These are phyloP conservation scores for Alethe castanea DNA, from an alignment of 2,113 vertebrate species.

Conservation along the genomic window DNA sequence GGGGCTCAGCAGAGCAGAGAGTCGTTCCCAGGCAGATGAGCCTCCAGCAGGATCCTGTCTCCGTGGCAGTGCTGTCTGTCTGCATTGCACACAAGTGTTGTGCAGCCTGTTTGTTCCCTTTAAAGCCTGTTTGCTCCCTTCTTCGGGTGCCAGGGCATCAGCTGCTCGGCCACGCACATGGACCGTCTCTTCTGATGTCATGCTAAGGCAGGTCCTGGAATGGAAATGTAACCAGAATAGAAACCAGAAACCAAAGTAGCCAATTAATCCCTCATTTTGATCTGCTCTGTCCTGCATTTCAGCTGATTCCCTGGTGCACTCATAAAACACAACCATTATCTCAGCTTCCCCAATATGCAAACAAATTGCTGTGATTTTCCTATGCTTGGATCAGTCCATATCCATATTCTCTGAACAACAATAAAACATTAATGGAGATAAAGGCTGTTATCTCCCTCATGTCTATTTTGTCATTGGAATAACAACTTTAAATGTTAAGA, in stretches of 20 bases:
- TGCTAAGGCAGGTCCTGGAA: neutral
- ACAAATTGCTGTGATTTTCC: constrained; percentile 62
- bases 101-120: neutral
- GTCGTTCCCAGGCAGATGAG: fast-evolving
- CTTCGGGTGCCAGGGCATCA: neutral
- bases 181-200: neutral
- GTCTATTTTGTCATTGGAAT: constrained; percentile 62
- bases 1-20: neutral
- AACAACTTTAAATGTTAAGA: constrained; percentile 64
- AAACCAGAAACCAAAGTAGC: neutral
- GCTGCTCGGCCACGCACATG: neutral
- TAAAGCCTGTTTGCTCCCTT: neutral
- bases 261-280: neutral
- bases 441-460: constrained; percentile 63
- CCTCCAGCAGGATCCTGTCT: neutral
- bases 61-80: neutral
- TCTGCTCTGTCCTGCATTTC: constrained; percentile 1
- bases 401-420: constrained; percentile 62
- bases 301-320: neutral
- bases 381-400: constrained; percentile 4
- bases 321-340: constrained; percentile 17
- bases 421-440: constrained; percentile 66
- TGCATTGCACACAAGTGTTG: neutral
- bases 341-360: constrained; percentile 6
- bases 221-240: neutral